Conservation (phyloP, 2,113 vertebrate species). For the Rutilus rutilus region DNA sequence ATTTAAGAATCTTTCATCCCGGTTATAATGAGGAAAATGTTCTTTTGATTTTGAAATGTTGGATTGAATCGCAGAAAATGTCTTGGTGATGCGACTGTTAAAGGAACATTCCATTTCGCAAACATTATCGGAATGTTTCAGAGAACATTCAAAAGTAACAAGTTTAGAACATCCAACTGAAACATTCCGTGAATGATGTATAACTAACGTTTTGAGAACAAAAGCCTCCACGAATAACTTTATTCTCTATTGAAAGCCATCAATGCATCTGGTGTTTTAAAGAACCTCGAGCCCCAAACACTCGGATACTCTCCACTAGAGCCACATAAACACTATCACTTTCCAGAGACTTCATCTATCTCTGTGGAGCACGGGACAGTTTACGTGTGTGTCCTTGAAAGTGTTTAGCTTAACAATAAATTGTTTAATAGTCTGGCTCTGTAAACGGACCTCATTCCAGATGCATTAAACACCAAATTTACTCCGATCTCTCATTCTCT, state of each 20-base stretch:
- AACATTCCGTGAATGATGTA: too few species aligned
- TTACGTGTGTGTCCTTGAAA: conserved; percentile 22
- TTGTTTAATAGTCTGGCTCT: conserved; percentile 16
- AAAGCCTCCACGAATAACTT: background rate
- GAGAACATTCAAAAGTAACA: too few species aligned
- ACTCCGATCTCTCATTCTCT: conserved; percentile 33
- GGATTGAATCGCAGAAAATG: too few species aligned
- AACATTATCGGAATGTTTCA: too few species aligned
- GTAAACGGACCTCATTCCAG: conserved; percentile 27
- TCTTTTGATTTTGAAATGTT: background rate
- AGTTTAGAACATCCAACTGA: too few species aligned
- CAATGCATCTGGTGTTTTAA: background rate
- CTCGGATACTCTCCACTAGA: background rate
- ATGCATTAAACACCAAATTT: conserved; percentile 20
- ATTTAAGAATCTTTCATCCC: background rate
- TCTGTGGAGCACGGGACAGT: background rate
- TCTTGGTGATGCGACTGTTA: background rate
- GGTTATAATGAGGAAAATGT: background rate
- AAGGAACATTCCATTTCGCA: too few species aligned
- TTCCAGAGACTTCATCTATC: background rate
- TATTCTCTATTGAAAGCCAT: background rate
- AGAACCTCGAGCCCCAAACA: too few species aligned
- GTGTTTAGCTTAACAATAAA: conserved; percentile 34
- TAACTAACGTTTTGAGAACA: too few species aligned
- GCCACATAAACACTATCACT: background rate